These are phyloP conservation scores for Drosophila paranaensis DNA, from an alignment of 2,888 invertebrate species.

Conservation along the genomic window DNA sequence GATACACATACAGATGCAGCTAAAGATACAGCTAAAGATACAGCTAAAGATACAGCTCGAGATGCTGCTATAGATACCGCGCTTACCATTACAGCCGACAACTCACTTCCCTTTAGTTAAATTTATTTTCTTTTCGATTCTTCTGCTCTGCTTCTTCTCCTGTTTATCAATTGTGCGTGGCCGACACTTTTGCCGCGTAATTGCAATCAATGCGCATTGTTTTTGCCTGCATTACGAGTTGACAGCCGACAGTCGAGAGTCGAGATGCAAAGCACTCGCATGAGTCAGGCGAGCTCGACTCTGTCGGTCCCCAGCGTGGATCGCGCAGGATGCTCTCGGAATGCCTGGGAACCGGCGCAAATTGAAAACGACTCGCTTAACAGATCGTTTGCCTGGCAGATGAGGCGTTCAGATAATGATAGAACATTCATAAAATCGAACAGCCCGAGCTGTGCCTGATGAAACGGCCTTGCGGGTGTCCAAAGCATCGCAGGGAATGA, in stretches of 20 bases:
- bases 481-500: background rate
- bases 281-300: constrained; percentile 38
- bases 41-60: constrained; percentile 22
- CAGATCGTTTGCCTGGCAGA: constrained; percentile 19
- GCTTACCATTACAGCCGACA: constrained; percentile 38
- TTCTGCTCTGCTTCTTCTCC: background rate
- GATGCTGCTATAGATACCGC: constrained; percentile 30
- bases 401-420: constrained; percentile 8
- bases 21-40: constrained; percentile 30
- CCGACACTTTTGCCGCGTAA: constrained; percentile 65
- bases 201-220: constrained; percentile 65
- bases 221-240: constrained; percentile 37
- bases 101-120: constrained; percentile 53
- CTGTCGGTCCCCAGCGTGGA: constrained; percentile 20
- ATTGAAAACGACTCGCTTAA: constrained; percentile 45
- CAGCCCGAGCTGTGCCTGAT: background rate
- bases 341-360: constrained; percentile 53
- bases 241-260: constrained; percentile 29
- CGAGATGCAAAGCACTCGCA: constrained; percentile 39
- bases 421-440: constrained; percentile 1
- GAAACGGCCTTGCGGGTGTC: background rate
- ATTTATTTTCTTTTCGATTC: constrained; percentile 15
- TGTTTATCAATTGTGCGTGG: constrained; percentile 50
- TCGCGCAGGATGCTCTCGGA: constrained; percentile 46
- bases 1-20: constrained; percentile 31